Base-by-base conservation (phyloP, 2,113 vertebrate genomes). In the Rhinoderma darwinii region DNA sequence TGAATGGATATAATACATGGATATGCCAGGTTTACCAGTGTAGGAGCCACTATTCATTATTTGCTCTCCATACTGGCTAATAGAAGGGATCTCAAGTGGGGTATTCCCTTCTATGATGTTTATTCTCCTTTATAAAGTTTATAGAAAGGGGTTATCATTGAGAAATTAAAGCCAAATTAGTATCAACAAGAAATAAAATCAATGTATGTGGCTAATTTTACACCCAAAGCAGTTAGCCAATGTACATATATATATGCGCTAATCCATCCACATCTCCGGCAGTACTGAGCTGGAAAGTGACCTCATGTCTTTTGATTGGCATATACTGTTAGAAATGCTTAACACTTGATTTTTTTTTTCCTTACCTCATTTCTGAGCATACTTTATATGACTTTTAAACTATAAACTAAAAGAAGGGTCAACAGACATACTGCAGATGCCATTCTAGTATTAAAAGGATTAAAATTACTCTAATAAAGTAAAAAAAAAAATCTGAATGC, bases 391-490 rank as follows among this genome's bases (percentile, higher is more conserved):
- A 51, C 68, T 79, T 70, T 54, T 79, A 79, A 54, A 68, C 5
- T 20, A 43, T 41, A 61, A 44, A 37, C 9, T 50, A 75, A 30
- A 17, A 63, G 43, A 70, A 25, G 86, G 39, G 39, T 70, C 51
- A 47, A 4, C 11, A 47, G 39, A 63, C 79, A 82, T 56, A 47
- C 43, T 82, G 41, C 54, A 82, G 51, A 82, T 82, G 51, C 70
- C 70, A n/a, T 82, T 47, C 66, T 54, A 82, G 54, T 56, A 82
- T n/a, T 87, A 54, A 75, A 82, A 20, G 35, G 37, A 87, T 87
- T 82, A 75, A 75, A 63, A 22, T 63, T 32, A 10, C 5, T 47
- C 37, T 35, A 82, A 82, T 37, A 87, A 82, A 75, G 51, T 75
- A 63, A 82, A 25, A 74, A 75, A 63, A 82, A 25, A 74, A 75